Evolutionary conservation across 2,797 vertebrate species (phyloP).

Genomic region (Enteromius radiatus): DNA sequence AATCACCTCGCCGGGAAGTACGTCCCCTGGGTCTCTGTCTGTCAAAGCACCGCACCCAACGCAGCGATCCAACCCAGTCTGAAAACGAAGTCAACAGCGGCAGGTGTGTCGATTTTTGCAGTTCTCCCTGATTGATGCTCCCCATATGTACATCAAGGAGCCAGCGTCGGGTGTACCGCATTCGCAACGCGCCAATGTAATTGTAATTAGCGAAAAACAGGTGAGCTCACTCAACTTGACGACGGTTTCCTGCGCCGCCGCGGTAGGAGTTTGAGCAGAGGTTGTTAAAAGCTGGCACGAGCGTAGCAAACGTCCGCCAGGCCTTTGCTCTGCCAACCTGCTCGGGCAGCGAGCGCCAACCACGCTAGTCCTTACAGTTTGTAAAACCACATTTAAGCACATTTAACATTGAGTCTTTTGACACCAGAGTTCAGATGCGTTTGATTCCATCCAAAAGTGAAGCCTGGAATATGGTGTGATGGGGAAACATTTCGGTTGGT

Average conservation of each 20-base stretch:
- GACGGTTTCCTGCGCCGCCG: conserved; percentile 58
- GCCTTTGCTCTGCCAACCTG: conserved; percentile 34
- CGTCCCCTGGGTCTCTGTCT: conserved; percentile 15
- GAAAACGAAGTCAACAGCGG: conserved; percentile 11
- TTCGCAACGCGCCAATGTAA: conserved; percentile 70
- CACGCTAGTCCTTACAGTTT: conserved; percentile 58
- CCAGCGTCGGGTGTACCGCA: conserved; percentile 56
- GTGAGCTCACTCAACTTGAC: conserved; percentile 66
- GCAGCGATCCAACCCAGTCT: not conserved
- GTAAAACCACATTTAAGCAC: not conserved
- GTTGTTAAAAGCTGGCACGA: conserved; percentile 65
- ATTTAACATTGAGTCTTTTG: not conserved
- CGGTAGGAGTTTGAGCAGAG: conserved; percentile 55
- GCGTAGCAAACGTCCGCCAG: conserved; percentile 56
- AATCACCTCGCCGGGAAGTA: conserved; percentile 30
- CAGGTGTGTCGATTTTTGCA: conserved; percentile 38
- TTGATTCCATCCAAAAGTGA: conserved; percentile 15
- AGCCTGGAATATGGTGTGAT: not conserved
- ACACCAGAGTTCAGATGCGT: not conserved
- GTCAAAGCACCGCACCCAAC: conserved; percentile 21
- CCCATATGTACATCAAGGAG: conserved; percentile 51
- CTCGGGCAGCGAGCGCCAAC: conserved; percentile 49
- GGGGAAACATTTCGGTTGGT: not conserved
- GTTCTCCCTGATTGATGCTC: conserved; percentile 47
- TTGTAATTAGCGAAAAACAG: conserved; percentile 72